Evolutionary conservation across 2,888 invertebrate species (phyloP).

Genomic region (Cantharis rustica): DNA sequence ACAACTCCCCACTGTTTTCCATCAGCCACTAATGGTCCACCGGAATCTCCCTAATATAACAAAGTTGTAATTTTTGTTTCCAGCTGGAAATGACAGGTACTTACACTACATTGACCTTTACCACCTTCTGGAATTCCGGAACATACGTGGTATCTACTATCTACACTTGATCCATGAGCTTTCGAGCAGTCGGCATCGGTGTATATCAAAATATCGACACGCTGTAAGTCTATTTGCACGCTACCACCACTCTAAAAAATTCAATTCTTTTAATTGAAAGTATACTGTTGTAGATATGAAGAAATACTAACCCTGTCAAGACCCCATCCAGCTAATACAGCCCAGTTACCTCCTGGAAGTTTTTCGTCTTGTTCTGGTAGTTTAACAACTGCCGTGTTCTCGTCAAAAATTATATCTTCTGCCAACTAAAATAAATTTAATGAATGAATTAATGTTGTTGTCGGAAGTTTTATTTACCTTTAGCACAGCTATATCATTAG

Average conservation of each 20-base stretch:
- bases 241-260: slow-evolving; percentile 47
- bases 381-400: slow-evolving; percentile 21
- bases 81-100: slow-evolving; percentile 2
- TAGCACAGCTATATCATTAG: slow-evolving; percentile 37
- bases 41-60: slow-evolving; percentile 46
- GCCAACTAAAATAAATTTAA: slow-evolving; percentile 33
- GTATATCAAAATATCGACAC: slow-evolving; percentile 51
- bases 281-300: slow-evolving; percentile 46
- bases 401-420: slow-evolving; percentile 31
- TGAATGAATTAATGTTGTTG: background rate
- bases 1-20: slow-evolving; percentile 54
- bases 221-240: slow-evolving; percentile 49
- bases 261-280: background rate
- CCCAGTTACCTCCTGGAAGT: slow-evolving; percentile 27
- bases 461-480: background rate
- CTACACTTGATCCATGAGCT: slow-evolving; percentile 4
- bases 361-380: slow-evolving; percentile 32
- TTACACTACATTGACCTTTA: slow-evolving; percentile 46
- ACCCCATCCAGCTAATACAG: slow-evolving; percentile 39
- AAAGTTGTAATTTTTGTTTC: background rate
- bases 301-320: slow-evolving; percentile 33
- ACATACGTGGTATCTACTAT: slow-evolving; percentile 43
- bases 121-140: slow-evolving; percentile 50
- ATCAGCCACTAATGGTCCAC: slow-evolving; percentile 52
- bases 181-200: slow-evolving; percentile 37